These are phyloP conservation scores for Falcunculus frontatus DNA, from an alignment of 2,113 vertebrate genomes.

Conservation along the genomic window DNA sequence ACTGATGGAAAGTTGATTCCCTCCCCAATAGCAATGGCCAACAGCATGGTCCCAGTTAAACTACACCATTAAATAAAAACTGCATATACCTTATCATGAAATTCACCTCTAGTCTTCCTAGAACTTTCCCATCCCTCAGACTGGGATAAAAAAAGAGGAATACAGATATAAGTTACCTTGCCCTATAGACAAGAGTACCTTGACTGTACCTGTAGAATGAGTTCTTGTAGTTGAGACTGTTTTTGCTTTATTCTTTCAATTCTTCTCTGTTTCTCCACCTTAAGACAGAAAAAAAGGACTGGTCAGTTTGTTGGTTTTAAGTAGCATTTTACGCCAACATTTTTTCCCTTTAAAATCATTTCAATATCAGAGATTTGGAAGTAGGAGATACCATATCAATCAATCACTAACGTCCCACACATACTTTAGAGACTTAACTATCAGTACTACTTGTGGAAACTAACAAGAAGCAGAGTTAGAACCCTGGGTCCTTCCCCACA, in stretches of 20 bases:
- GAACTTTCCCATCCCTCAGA: background rate
- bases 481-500: background rate
- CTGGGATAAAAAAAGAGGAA: background rate
- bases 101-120: background rate
- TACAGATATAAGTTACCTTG: conserved; percentile 25
- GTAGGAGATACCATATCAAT: background rate
- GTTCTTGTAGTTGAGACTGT: conserved; percentile 96
- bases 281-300: background rate
- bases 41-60: background rate
- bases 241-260: conserved; percentile 99
- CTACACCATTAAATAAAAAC: background rate
- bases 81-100: background rate
- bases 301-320: background rate
- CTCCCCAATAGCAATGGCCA: background rate
- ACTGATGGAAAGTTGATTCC: background rate
- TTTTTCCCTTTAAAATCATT: background rate
- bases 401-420: background rate
- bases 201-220: conserved; percentile 92
- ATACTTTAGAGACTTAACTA: background rate
- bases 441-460: background rate
- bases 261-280: conserved; percentile 94
- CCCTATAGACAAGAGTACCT: conserved; percentile 44
- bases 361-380: background rate
- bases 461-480: background rate
- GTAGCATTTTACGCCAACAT: background rate